These are phyloP conservation scores for Erinaceus europaeus DNA, from an alignment of 2,113 vertebrate species.

Conservation along the genomic window DNA sequence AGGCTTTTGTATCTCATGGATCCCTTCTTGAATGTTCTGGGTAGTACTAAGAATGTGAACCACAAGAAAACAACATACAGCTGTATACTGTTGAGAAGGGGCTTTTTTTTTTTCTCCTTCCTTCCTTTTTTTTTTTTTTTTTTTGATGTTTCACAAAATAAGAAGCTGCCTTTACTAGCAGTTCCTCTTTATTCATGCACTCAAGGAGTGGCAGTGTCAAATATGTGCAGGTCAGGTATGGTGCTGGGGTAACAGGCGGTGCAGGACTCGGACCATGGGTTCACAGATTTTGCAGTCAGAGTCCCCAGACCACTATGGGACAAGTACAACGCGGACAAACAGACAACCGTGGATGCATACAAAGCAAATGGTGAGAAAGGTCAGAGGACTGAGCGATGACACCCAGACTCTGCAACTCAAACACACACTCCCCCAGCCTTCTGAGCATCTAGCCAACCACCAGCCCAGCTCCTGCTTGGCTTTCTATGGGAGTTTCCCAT, in stretches of 20 bases:
- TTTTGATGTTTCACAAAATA: not conserved
- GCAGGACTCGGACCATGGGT: fast-evolving
- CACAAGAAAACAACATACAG: not conserved
- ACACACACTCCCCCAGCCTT: not conserved
- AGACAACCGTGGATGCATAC: too few species aligned
- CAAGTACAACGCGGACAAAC: not conserved
- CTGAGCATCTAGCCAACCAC: not conserved
- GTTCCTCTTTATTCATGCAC: not conserved
- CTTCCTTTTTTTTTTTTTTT: too few species aligned
- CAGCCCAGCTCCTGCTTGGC: too few species aligned
- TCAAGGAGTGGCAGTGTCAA: not conserved
- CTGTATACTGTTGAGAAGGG: not conserved
- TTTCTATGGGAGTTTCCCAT: too few species aligned
- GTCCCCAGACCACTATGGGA: not conserved
- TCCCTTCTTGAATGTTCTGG: not conserved
- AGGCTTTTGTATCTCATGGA: not conserved
- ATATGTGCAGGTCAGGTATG: not conserved
- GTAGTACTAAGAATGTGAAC: not conserved
- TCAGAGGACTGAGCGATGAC: not conserved
- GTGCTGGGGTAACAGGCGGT: not conserved
- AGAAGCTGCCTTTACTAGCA: not conserved
- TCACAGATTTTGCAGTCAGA: not conserved
- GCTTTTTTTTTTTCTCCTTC: too few species aligned
- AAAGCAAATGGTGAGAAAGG: not conserved
- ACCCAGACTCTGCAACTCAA: not conserved